Base-by-base conservation (phyloP, 2,113 vertebrate species). In the Larimichthys polyactis region DNA sequence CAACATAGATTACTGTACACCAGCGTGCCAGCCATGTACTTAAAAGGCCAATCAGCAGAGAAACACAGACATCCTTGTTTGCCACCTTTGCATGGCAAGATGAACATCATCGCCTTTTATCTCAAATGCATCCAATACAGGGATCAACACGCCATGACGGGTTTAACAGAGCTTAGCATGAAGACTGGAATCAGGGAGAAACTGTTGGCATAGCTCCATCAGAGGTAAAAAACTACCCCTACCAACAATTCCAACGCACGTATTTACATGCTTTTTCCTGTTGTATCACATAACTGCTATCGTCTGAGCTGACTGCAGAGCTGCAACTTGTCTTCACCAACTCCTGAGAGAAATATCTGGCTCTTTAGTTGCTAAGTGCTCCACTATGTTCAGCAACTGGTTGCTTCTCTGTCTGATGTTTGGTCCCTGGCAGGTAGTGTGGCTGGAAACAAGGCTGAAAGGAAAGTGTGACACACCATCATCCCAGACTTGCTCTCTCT, bases 51-150 rank as follows among this genome's bases (percentile, higher is more conserved):
- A 49, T 44, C 48, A 14, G 44, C 0, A 24, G 32, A 5, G 3
- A 43, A 71, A 51, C 19, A 3, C 3, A 4, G 0, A 5, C 52
- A 3, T 57, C 14, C 22, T 40, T 51, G 46, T 81, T 78, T 6
- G 12, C 71, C n/a, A 62, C 17, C 60, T 71, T 59, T 51, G 20
- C 36, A 54, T 49, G 58, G 52, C 15, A 51, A 24, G 51, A 32
- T 55, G 66, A 49, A 49, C 44, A 5, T 60, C 75, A 71, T 87
- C 71, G 48, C 46, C 59, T 52, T 40, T 55, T 24, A 64, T 63
- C 62, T 72, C 12, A 0, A 4, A 63, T 59, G 17, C 43, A 70
- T 59, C 51, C n/a, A 64, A 51, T 20, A 44, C 62, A 54, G 48
- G 43, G 46, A 17, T 15, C 12, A 14, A 65, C 70, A 14, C 4